Base-by-base conservation (phyloP, 2,113 vertebrate genomes). In the Elephas maximus region DNA sequence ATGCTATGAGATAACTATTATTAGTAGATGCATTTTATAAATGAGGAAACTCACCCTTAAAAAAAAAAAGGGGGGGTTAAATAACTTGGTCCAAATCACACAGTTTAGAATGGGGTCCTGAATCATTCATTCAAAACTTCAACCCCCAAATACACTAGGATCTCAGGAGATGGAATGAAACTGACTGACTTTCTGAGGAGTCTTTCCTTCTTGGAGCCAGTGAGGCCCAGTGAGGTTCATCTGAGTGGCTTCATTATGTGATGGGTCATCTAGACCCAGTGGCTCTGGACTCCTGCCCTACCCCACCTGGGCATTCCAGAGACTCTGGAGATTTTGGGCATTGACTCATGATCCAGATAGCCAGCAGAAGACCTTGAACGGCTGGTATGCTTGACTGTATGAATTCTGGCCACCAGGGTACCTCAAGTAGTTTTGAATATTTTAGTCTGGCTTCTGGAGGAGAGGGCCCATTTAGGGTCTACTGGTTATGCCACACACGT, bases 21-120 rank as follows among this genome's bases (percentile, higher is more conserved):
- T 30, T 24, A 79, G 67, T 53, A 67, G 44, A 24, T 85, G 4
- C 57, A 88, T 53, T 78, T 92, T 87, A 82, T n/a, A 96, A 82
- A 86, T 45, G 28, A 94, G 62, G 37, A 95, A 60, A n/a, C n/a
- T 74, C 9, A 51, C 7, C 80, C 23, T 30, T 24, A 95, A 67
- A 65, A 90, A 94, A 92, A 37, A 37, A 37, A 37, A 2, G 37
- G 37, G 37, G 37, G 37, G 18, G 28, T 80, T 9, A 78, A 83
- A 63, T 69, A 85, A 90, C 26, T 85, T 82, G 18, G 15, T 1
- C 41, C 8, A 93, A 76, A 30, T 89, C 24, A 53, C n/a, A 67
- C 26, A 69, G 45, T 57, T 26, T 53, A 69, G 48, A 86, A 37
- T 63, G 93, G 48, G 26, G 9, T 48, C 44, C 63, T 44, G 18